These are phyloP conservation scores for Nephila pilipes DNA, from an alignment of 1,140 invertebrate species.

Conservation along the genomic window DNA sequence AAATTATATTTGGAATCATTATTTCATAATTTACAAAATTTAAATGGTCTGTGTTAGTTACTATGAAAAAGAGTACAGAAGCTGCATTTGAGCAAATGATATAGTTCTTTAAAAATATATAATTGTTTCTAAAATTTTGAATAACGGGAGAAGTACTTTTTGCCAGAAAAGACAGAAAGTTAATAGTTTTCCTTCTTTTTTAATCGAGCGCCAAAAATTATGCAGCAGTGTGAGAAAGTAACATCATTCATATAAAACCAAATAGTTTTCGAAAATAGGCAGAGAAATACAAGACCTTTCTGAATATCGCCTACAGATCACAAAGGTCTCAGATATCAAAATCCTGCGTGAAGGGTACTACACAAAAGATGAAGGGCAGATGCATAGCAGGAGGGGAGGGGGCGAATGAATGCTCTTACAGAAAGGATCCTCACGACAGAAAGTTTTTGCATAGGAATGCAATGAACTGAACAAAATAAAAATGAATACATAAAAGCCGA, in stretches of 20 bases:
- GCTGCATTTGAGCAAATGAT: too few species aligned
- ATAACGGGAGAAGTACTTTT: too few species aligned
- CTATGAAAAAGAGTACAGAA: too few species aligned
- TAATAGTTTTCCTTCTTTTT: background rate
- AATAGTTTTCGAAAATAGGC: background rate
- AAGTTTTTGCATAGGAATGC: background rate
- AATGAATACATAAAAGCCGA: too few species aligned
- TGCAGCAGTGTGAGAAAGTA: background rate
- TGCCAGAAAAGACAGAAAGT: too few species aligned
- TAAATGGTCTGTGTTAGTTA: too few species aligned
- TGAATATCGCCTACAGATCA: background rate
- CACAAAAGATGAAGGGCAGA: conserved; percentile 21
- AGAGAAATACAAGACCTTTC: conserved; percentile 13
- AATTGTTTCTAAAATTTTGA: too few species aligned
- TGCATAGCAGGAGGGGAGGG: background rate
- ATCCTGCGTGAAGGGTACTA: conserved; percentile 1
- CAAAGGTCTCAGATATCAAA: background rate
- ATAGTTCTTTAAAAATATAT: too few species aligned
- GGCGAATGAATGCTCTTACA: background rate
- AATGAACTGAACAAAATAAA: background rate
- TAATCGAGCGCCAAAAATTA: background rate
- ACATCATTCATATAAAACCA: background rate
- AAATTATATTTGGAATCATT: too few species aligned
- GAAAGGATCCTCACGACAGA: background rate
- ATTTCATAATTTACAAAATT: too few species aligned